Evolutionary conservation across 2,888 invertebrate genomes (phyloP), one percentile per base, ranked within the genome.

Genomic region (Gandaritis pyraliata): DNA sequence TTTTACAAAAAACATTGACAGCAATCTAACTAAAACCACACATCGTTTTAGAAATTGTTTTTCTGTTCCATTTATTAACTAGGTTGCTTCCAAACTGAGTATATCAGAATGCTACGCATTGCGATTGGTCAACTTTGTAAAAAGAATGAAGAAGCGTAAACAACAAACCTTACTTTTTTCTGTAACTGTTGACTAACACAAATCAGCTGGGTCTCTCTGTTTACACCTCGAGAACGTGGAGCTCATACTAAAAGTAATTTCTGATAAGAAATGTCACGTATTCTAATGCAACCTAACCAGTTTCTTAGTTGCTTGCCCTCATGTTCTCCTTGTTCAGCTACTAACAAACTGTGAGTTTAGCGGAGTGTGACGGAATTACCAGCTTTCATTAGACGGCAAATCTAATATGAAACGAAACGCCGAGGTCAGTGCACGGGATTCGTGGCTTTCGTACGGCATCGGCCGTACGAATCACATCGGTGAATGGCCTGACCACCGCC

Each of bases 1-100:
- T 45, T 18, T 45, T 1, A 5, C 12, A 48, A 33, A 48, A 33
- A 59, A 52, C 43, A 58, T 55, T 59, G 62, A 63, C 65, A 63
- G 62, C 33, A 18, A 46, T 3, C 41, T 68, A 62, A 67, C 38
- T 57, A 64, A 59, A 65, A 53, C 58, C 64, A 61, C 41, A 63
- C 62, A 36, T 61, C 45, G 53, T 48, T 36, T 45, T 53, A 45
- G 45, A 36, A 45, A 53, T 52, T 75, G 72, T 76, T 77, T 73
- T 72, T 72, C 60, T 71, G 76, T 70, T 58, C 74, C 69, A 77
- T 70, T 74, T 75, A 64, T 51, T 59, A 72, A 64, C 63, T 61
- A 62, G 61, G 63, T 64, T 71, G 61, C 63, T 59, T 23, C 46
- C 18, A 23, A 29, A 53, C 64, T 48, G 53, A 63, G 61, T 61